These are phyloP conservation scores for Phymastichus coffea DNA, from an alignment of 1,140 invertebrate genomes.

Conservation along the genomic window DNA sequence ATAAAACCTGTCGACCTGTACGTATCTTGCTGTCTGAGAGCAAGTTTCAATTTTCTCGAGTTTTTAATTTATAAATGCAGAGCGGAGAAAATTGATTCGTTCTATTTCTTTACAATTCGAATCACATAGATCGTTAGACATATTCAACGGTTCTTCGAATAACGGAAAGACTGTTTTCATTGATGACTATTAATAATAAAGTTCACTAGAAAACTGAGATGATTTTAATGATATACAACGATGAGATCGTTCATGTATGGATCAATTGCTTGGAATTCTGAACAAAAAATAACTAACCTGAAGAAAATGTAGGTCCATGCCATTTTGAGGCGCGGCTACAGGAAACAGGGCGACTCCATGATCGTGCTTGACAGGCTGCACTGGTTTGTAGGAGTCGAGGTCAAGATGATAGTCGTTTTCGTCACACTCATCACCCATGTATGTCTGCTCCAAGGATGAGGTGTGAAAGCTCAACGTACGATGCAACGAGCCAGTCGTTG, in stretches of 20 bases:
- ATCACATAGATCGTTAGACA: no score
- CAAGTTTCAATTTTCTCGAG: neutral
- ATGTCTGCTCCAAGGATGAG: constrained; percentile 58
- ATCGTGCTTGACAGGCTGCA: constrained; percentile 80
- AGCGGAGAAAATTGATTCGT: neutral
- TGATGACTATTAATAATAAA: no score
- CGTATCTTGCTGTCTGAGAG: neutral
- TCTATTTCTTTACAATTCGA: no score
- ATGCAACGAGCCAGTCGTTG: constrained; percentile 46
- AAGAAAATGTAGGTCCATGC: constrained; percentile 76
- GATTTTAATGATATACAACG: no score
- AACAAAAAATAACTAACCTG: constrained; percentile 68
- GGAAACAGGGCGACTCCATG: constrained; percentile 86
- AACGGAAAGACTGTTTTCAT: no score
- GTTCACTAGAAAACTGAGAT: no score
- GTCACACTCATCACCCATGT: constrained; percentile 59
- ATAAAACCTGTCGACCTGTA: neutral
- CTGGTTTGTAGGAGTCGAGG: constrained; percentile 78
- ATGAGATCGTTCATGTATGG: no score
- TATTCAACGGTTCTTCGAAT: no score
- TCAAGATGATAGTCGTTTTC: constrained; percentile 69
- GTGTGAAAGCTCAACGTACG: constrained; percentile 57
- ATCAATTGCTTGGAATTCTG: no score
- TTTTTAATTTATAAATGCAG: constrained; percentile 9
- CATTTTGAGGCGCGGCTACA: constrained; percentile 61